phyloP scores from a whole-genome alignment of 2,888 invertebrate species.

The Drosophila glabriapex region DNA sequence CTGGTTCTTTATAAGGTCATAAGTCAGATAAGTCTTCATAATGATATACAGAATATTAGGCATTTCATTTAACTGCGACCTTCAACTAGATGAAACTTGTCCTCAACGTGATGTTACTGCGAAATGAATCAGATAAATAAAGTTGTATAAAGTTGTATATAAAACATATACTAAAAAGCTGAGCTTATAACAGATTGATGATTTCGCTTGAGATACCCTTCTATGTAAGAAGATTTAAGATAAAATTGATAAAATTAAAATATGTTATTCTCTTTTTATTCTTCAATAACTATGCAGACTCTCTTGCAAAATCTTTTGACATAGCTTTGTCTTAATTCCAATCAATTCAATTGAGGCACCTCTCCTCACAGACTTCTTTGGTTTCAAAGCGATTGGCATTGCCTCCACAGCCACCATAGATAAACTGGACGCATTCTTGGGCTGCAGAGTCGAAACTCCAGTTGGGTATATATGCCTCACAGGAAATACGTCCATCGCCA shows the following conservation, averaged over 20 bases:
- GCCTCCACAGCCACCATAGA: slow-evolving; percentile 70
- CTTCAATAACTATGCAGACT: no score
- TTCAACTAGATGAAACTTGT: background rate
- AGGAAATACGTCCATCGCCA: slow-evolving; percentile 52
- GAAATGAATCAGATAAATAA: background rate
- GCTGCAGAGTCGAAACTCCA: slow-evolving; percentile 51
- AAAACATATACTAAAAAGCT: background rate
- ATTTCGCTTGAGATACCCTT: background rate
- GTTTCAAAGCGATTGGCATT: slow-evolving; percentile 66
- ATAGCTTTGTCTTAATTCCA: background rate
- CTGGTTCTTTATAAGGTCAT: slow-evolving; percentile 26
- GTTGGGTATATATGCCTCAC: slow-evolving; percentile 52
- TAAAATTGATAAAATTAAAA: background rate
- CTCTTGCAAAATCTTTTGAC: background rate
- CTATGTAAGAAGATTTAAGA: background rate
- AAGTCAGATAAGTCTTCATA: background rate
- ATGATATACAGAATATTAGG: background rate
- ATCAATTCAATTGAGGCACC: slow-evolving; percentile 48
- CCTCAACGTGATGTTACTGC: background rate
- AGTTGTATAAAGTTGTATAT: background rate
- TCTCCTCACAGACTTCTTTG: slow-evolving; percentile 52
- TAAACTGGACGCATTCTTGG: slow-evolving; percentile 58
- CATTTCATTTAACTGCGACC: background rate
- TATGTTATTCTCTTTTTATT: background rate
- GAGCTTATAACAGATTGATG: background rate